Evolutionary conservation across 2,113 vertebrate species (phyloP), one percentile per base, ranked within the genome.

Genomic region (Australoheros scitulus): DNA sequence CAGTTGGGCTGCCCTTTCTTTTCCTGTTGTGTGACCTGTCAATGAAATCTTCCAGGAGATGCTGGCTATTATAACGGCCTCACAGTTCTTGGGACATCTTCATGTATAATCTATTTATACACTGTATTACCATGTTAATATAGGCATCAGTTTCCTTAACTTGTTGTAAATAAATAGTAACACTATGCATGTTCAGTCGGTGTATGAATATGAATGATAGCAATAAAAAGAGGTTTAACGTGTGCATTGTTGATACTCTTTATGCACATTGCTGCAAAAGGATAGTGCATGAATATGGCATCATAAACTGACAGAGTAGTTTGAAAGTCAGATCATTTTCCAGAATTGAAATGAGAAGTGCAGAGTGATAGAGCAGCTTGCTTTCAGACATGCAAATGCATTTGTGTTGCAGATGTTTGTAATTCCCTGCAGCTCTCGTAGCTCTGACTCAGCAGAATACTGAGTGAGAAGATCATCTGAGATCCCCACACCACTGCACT

Each of bases 121-220:
- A 81, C 80, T 80, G 76, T 85, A 88, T 80, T 84, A 81, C 75
- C 68, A 91, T 81, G 82, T 88, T 83, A 79, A 86, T 85, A 89
- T 87, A 87, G 74, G 61, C 65, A 88, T 88, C 65, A 15, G 52
- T 93, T 88, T 82, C 80, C 86, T 88, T 77, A 81, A 81, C 83
- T 76, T 87, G 77, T 65, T 95, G 91, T 94, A 94, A 90, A 92
- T 93, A 92, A 79, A 85, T 92, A 74, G 70, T 87, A 76, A 82
- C 82, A 92, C 91, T 93, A 87, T 95, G 95, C 95, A 96, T 96
- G 95, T 92, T 92, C 90, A 94, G 89, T 93, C 87, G 84, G 77
- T 95, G 94, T 95, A 93, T 90, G 90, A 92, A 95, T 94, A 94
- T 91, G 91, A 91, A 92, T 88, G 81, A 94, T 89, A 91, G 92